Evolutionary conservation across 2,113 vertebrate species (phyloP).

Genomic region (Sprattus sprattus): DNA sequence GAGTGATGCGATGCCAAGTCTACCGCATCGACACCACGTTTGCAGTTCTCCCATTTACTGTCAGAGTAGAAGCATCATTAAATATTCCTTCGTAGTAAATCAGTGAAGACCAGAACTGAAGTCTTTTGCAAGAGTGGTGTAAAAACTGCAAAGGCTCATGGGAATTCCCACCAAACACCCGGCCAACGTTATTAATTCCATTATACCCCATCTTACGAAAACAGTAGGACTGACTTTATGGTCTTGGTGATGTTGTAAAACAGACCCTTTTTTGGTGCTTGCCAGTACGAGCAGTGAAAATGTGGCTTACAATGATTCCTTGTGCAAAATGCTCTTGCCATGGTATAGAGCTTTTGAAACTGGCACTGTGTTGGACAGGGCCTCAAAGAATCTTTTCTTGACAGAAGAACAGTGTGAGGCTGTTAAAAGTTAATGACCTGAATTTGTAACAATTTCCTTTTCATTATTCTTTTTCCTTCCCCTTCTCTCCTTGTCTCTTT

Average conservation of each 20-base stretch:
- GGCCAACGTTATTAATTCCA: constrained; percentile 67
- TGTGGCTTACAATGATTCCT: constrained; percentile 64
- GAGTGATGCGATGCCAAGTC: constrained; percentile 27
- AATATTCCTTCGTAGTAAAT: constrained; percentile 52
- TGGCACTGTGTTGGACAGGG: constrained; percentile 65
- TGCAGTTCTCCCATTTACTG: constrained; percentile 34
- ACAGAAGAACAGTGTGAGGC: constrained; percentile 46
- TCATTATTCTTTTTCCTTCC: constrained; percentile 47
- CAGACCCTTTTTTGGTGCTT: constrained; percentile 50
- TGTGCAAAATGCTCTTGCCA: constrained; percentile 65
- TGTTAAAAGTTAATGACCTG: constrained; percentile 60
- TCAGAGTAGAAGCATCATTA: constrained; percentile 47
- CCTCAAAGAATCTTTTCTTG: constrained; percentile 56
- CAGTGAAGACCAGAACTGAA: neutral
- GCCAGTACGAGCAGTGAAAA: constrained; percentile 40
- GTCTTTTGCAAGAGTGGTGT: constrained; percentile 45
- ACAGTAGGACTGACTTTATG: constrained; percentile 61
- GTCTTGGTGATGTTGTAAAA: constrained; percentile 59
- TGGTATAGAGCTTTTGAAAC: constrained; percentile 59
- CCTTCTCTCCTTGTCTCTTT: constrained; percentile 31
- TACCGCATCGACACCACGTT: constrained; percentile 37
- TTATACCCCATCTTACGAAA: constrained; percentile 64
- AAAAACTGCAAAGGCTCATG: constrained; percentile 59
- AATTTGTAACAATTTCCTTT: constrained; percentile 61
- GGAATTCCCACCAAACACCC: constrained; percentile 57